Base-by-base conservation (phyloP, 1,140 invertebrate species). In the Monochamus saltuarius region DNA sequence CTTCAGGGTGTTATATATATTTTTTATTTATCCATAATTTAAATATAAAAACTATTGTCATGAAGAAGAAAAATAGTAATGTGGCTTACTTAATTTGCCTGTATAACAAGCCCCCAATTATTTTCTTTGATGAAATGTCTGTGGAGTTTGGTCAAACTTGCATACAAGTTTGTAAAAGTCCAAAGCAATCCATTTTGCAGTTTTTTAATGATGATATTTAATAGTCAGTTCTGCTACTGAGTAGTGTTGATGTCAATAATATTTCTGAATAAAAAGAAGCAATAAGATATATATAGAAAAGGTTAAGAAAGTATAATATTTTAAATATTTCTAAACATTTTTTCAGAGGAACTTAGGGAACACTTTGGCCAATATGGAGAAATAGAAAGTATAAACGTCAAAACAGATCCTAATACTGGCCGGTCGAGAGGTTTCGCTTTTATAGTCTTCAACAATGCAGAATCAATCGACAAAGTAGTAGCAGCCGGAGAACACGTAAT, bases 351-450 rank as follows among this genome's bases (percentile, higher is more conserved):
- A 84, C 80, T 97, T 46, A 85, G 91, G 69, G 92, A 95, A 70
- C 90, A 95, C 79, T 96, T 96, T 78, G 84, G 87, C 64, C 84
- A 89, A 71, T 95, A 89, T 80, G 93, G 93, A 58, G 91, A 94
- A 73, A 94, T 96, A 68, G 91, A 94, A 73, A 94, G 92, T 77
- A 92, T 95, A 71, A 95, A 93, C 82, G 90, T 96, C 7, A 95
- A 96, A 79, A 94, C 91, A 76, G 92, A 96, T 78, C 89, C 91
- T 11, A 89, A 89, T 70, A 95, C 92, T 35, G 92, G 92, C 45
- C 82, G 92, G 69, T 94, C 92, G 17, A 81, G 94, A 78, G 94
- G 94, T 36, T 97, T 97, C 75, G 94, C 93, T 43, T 98, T 98
- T 75, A 95, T 98, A 70, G 94, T 97, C 16, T 98, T 97, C 77